phyloP scores from a whole-genome alignment of 2,113 vertebrate genomes.

The Chaenocephalus aceratus region DNA sequence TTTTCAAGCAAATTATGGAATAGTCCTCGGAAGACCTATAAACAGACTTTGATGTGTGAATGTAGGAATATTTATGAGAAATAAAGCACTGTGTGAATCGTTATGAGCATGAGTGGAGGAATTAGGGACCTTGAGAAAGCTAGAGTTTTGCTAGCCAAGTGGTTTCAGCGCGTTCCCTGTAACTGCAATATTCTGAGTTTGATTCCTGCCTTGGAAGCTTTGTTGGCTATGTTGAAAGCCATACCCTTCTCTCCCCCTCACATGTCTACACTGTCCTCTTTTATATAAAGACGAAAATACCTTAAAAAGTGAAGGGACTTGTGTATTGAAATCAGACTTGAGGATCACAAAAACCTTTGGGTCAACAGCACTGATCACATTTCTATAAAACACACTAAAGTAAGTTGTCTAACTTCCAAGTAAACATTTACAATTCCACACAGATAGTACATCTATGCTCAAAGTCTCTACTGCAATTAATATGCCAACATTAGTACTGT shows the following conservation, averaged over 20 bases:
- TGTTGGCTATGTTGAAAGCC: neutral
- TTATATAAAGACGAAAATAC: neutral
- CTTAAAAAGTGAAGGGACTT: neutral
- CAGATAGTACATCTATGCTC: neutral
- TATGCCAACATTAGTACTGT: neutral
- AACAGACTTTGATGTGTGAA: neutral
- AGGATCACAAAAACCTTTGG: neutral
- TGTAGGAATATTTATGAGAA: neutral
- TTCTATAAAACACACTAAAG: neutral
- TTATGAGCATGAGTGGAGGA: neutral
- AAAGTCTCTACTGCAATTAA: neutral
- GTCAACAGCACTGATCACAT: conserved; percentile 2
- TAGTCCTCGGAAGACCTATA: neutral
- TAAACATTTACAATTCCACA: neutral
- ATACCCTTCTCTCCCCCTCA: neutral
- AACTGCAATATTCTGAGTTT: neutral
- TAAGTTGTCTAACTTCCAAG: neutral
- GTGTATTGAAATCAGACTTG: neutral
- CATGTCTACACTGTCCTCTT: neutral
- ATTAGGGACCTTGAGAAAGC: neutral
- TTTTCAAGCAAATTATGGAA: neutral
- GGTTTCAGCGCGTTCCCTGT: neutral
- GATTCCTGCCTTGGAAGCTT: neutral
- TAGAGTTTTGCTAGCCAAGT: neutral
- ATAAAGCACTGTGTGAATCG: neutral